Percentiles rank a stretch among this genome's conserved stretches.
phyloP scores from a whole-genome alignment of 2,113 vertebrate genomes.

The Columba janthina region DNA sequence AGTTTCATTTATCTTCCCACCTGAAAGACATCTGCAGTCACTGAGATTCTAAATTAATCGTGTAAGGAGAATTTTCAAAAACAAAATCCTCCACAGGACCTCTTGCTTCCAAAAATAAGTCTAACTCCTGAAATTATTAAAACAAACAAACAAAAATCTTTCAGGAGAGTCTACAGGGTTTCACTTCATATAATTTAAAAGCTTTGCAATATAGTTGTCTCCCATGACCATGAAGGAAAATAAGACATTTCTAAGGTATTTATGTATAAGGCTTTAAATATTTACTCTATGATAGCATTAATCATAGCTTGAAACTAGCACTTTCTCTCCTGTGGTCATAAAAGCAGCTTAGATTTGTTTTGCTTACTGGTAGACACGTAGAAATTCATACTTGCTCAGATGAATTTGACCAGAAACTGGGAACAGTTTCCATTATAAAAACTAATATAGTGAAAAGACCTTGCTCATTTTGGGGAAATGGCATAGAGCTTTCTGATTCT shows the following conservation, averaged over 20 bases:
- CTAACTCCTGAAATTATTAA: background rate
- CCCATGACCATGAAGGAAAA: background rate
- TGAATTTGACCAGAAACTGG: background rate
- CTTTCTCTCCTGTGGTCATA: background rate
- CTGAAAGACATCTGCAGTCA: background rate
- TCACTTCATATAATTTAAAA: background rate
- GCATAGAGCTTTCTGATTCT: background rate
- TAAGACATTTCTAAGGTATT: background rate
- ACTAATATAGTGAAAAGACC: background rate
- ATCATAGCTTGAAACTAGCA: background rate
- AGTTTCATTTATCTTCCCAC: background rate
- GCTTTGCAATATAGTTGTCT: background rate
- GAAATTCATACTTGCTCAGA: background rate
- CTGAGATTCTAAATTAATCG: background rate
- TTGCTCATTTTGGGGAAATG: background rate
- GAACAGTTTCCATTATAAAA: background rate
- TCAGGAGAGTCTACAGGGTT: accelerated
- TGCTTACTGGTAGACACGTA: background rate
- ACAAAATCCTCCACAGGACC: background rate
- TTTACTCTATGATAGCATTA: background rate
- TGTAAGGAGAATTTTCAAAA: background rate
- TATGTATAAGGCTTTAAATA: background rate
- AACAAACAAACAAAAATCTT: background rate
- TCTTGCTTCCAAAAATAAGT: background rate
- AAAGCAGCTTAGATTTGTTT: background rate